Percentiles rank a stretch among this genome's conserved stretches.
These are phyloP conservation scores for Nymphalis polychloros DNA, from an alignment of 2,888 invertebrate species.

Conservation along the genomic window DNA sequence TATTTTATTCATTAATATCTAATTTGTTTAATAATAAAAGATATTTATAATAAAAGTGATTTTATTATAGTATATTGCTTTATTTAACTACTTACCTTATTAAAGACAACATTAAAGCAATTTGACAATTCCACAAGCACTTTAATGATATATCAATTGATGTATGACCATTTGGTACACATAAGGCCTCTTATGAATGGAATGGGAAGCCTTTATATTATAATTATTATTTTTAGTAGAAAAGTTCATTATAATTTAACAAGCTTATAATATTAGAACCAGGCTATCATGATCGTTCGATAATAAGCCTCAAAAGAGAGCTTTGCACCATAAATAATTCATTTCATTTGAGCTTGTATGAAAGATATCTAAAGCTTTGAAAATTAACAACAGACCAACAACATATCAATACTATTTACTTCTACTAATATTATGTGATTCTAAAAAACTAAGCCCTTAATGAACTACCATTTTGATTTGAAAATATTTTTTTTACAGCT, in stretches of 20 bases:
- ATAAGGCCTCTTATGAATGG: constrained; percentile 38
- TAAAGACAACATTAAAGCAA: constrained; percentile 33
- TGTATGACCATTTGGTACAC: constrained; percentile 11
- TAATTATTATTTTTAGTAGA: background rate
- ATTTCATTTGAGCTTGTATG: background rate
- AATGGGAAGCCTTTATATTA: constrained; percentile 24
- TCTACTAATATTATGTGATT: too few species aligned
- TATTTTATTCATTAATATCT: background rate
- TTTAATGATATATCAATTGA: constrained; percentile 2
- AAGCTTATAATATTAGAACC: constrained; percentile 3
- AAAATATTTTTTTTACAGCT: too few species aligned
- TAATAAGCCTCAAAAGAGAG: background rate
- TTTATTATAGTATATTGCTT: constrained; percentile 32
- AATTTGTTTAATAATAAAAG: constrained; percentile 8
- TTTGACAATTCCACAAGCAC: constrained; percentile 27
- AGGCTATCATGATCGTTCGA: background rate
- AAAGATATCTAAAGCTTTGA: background rate
- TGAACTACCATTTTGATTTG: too few species aligned
- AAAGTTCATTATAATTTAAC: constrained; percentile 9
- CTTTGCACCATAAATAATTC: background rate
- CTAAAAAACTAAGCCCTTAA: too few species aligned
- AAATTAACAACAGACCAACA: too few species aligned
- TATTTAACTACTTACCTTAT: constrained; percentile 28
- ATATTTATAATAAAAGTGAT: constrained; percentile 21
- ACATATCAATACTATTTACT: too few species aligned